A percentile compares a stretch with the other conserved stretches of the same genome.
Evolutionary conservation across 1,140 invertebrate genomes (phyloP).

Genomic region (Steinernema khuongi): DNA sequence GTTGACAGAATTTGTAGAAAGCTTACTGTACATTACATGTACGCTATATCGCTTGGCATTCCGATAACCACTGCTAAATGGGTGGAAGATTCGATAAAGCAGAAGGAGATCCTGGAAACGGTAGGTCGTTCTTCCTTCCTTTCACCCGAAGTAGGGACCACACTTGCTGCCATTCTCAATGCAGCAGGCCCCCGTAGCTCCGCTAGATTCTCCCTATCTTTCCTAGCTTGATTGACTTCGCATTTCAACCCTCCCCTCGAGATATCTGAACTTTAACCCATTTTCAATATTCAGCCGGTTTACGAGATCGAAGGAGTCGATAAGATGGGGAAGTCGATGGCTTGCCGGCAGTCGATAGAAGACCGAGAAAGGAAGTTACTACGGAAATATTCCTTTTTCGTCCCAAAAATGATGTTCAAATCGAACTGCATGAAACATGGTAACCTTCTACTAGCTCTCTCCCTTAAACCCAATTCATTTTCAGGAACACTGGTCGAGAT

Average conservation of each 20-base stretch:
- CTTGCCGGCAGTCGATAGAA: neutral
- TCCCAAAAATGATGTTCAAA: neutral
- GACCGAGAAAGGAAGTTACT: neutral
- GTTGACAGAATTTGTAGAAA: neutral
- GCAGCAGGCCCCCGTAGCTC: no score
- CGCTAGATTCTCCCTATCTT: no score
- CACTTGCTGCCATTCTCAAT: neutral
- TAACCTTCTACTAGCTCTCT: no score
- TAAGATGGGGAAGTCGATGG: neutral
- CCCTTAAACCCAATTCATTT: neutral
- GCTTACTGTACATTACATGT: neutral
- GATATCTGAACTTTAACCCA: no score
- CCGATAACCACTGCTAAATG: neutral
- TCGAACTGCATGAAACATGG: neutral
- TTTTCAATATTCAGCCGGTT: no score
- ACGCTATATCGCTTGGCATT: neutral
- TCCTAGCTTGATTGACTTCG: no score
- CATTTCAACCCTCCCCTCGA: no score
- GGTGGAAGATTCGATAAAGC: neutral
- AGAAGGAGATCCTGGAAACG: neutral
- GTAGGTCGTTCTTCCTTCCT: neutral
- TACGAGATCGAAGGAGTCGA: neutral
- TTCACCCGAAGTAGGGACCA: neutral
- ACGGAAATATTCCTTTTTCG: neutral
- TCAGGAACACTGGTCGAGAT: conserved; percentile 14